Evolutionary conservation across 2,888 invertebrate genomes (phyloP), one percentile per base, ranked within the genome.

Genomic region (Melipona bicolor): DNA sequence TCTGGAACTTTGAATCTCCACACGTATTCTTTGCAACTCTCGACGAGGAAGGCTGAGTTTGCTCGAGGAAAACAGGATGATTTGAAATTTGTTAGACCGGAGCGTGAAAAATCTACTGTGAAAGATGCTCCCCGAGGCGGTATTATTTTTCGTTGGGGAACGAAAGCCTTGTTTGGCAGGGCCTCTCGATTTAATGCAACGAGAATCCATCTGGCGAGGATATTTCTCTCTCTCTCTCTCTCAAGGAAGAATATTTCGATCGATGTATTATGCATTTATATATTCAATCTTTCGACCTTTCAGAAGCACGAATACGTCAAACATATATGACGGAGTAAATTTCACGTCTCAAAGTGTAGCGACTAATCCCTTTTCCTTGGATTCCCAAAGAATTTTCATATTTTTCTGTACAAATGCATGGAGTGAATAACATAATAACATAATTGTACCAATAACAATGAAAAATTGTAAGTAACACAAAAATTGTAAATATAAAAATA

Each of bases 11-110:
- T 27, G 62, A 62, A 62, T 62, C 27, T 59, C 19, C 17, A n/a
- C 21, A 3, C 11, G 27, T 56, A 56, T n/a, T n/a, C 70, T 62
- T 62, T 32, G 72, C 49, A 50, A 62, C 32, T 62, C 6, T 50
- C 21, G 54, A 36, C 70, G 70, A 61, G 72, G 21, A 62, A 72
- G 50, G 61, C 62, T 32, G 21, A 49, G 72, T 32, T 72, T 49
- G 24, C 27, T 50, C 54, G n/a, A 15, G 27, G 61, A 72, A 62
- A 72, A 62, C 27, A 62, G 32, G 32, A 62, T 32, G 61, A 72
- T 50, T 9, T 27, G 21, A 15, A 72, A 27, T 62, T 32, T 27
- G 36, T n/a, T 32, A n/a, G 21, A 11, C 24, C 13, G 24, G 24
- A 49, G 4, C 9, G 67, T 4, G 43, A 67, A 24, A 43, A 24